A percentile compares a stretch with the other conserved stretches of the same genome.
These are phyloP conservation scores for Biston stratarius DNA, from an alignment of 2,888 invertebrate species.

Conservation along the genomic window DNA sequence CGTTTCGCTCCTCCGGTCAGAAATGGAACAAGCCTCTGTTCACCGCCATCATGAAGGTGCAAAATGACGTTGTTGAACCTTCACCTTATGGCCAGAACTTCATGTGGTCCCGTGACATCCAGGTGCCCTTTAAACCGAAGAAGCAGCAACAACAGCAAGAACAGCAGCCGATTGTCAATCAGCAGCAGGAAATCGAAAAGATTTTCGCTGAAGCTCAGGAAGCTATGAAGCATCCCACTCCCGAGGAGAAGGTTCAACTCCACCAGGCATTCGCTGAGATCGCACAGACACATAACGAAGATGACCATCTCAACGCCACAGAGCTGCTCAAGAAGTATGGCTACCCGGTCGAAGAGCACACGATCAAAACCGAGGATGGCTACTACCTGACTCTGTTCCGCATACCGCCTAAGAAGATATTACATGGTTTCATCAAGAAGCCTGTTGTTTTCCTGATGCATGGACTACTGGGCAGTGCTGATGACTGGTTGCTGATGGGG, in stretches of 20 bases:
- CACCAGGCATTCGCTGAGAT: conserved; percentile 59
- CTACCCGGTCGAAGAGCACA: conserved; percentile 72
- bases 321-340: conserved; percentile 69
- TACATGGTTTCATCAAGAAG: conserved; percentile 54
- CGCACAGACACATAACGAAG: conserved; percentile 53
- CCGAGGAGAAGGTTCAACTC: conserved; percentile 63
- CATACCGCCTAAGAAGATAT: conserved; percentile 64
- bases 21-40: conserved; percentile 53
- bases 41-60: conserved; percentile 49
- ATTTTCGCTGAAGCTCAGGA: conserved; percentile 70
- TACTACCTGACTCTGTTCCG: conserved; percentile 77
- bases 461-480: conserved; percentile 89
- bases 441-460: conserved; percentile 86
- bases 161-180: conserved; percentile 21
- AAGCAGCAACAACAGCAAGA: conserved; percentile 44
- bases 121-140: conserved; percentile 55
- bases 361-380: conserved; percentile 75
- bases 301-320: conserved; percentile 62
- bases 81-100: conserved; percentile 54
- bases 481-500: conserved; percentile 89
- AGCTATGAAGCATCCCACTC: conserved; percentile 63
- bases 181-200: conserved; percentile 61
- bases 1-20: conserved; percentile 24
- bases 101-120: conserved; percentile 58
- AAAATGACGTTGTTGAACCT: conserved; percentile 41